These are phyloP conservation scores for Dunckerocampus dactyliophorus DNA, from an alignment of 2,113 vertebrate genomes.

Conservation along the genomic window DNA sequence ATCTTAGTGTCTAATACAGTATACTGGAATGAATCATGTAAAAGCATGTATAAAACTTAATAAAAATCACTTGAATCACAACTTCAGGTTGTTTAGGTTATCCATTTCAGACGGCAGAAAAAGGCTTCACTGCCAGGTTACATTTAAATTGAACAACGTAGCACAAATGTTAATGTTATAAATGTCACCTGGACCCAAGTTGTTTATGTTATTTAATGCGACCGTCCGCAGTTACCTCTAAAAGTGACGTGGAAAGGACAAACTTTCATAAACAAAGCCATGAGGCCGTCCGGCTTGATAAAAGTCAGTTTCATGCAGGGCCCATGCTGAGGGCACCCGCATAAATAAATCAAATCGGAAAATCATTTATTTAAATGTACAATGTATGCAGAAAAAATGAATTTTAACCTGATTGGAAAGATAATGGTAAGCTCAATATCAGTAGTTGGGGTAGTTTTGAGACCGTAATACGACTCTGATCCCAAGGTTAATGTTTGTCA, in stretches of 20 bases:
- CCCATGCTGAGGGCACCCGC: not conserved
- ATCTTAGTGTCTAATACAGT: constrained; percentile 7
- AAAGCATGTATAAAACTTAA: constrained; percentile 8
- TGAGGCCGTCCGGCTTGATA: no score
- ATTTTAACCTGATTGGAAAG: not conserved
- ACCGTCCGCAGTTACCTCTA: not conserved
- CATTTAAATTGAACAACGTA: not conserved
- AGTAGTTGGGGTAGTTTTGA: not conserved
- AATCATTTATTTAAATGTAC: not conserved
- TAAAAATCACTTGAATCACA: not conserved
- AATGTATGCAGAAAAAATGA: not conserved
- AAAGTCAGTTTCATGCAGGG: not conserved
- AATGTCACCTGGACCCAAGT: not conserved
- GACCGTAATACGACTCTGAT: not conserved
- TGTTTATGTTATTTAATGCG: not conserved
- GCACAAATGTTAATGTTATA: not conserved
- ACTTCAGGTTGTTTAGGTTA: not conserved
- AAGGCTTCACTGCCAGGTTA: not conserved
- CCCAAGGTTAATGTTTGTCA: not conserved
- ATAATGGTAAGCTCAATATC: not conserved
- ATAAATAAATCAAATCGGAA: not conserved
- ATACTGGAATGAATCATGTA: constrained; percentile 46
- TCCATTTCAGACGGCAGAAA: not conserved
- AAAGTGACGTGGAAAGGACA: not conserved
- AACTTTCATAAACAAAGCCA: not conserved